These are phyloP conservation scores for Strix aluco DNA, from an alignment of 2,113 vertebrate species.

Conservation along the genomic window DNA sequence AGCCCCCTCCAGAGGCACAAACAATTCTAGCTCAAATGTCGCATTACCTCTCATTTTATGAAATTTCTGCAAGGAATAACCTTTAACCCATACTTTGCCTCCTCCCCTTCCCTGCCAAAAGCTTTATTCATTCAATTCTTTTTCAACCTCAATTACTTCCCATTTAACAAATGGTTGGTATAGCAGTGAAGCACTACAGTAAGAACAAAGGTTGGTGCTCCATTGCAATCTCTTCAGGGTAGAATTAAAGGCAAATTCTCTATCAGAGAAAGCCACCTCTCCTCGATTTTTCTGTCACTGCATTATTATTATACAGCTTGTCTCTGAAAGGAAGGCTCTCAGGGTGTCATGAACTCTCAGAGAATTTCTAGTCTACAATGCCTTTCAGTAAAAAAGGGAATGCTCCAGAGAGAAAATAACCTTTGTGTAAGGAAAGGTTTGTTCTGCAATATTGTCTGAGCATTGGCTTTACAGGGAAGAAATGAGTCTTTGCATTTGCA, in stretches of 20 bases:
- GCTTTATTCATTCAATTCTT: constrained; percentile 66
- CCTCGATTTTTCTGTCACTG: constrained; percentile 55
- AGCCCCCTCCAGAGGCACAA: constrained; percentile 25
- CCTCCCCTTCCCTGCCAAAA: constrained; percentile 53
- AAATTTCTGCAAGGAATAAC: constrained; percentile 62
- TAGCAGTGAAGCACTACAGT: constrained; percentile 52
- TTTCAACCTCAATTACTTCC: constrained; percentile 68
- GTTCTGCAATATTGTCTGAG: constrained; percentile 55
- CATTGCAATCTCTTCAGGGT: constrained; percentile 65
- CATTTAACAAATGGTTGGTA: constrained; percentile 69
- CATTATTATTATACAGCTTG: constrained; percentile 64
- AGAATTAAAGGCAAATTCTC: constrained; percentile 64
- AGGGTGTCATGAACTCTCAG: constrained; percentile 49
- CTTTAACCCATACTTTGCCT: constrained; percentile 61
- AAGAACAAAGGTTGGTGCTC: constrained; percentile 70
- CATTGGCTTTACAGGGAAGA: constrained; percentile 2
- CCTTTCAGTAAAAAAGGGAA: constrained; percentile 61
- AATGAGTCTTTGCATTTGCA: constrained; percentile 18
- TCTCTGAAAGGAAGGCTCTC: constrained; percentile 65
- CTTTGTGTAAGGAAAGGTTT: constrained; percentile 58
- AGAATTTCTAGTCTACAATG: constrained; percentile 61
- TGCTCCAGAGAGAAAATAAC: constrained; percentile 68
- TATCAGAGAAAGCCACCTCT: constrained; percentile 51
- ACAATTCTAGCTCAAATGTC: constrained; percentile 50
- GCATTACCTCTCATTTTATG: constrained; percentile 64